Percentiles rank a stretch among this genome's conserved stretches.
phyloP scores from a whole-genome alignment of 2,888 invertebrate species.

The Eristalinus aeneus region DNA sequence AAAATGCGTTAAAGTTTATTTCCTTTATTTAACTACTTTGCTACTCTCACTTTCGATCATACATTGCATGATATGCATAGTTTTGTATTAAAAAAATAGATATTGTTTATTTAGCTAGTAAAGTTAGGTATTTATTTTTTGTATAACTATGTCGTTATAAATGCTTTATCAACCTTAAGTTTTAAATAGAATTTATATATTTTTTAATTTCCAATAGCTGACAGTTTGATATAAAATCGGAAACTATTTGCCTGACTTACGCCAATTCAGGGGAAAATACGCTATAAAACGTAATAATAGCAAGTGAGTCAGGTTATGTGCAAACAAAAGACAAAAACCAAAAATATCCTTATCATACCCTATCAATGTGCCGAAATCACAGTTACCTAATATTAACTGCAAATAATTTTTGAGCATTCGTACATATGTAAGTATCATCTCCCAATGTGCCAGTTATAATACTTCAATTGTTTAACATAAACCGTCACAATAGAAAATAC shows the following conservation, averaged over 20 bases:
- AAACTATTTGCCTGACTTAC: too few relatives aligned
- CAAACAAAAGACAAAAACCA: not conserved
- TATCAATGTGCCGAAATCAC: constrained; percentile 60
- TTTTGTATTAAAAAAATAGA: too few relatives aligned
- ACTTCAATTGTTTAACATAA: constrained; percentile 71
- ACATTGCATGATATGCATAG: too few relatives aligned
- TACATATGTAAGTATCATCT: constrained; percentile 1
- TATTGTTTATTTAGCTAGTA: too few relatives aligned
- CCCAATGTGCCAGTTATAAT: constrained; percentile 66
- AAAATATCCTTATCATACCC: constrained; percentile 51
- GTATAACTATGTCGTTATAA: constrained; percentile 3
- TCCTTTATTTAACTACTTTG: too few relatives aligned
- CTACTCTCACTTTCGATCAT: too few relatives aligned
- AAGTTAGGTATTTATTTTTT: too few relatives aligned
- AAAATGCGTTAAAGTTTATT: too few relatives aligned
- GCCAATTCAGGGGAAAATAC: too few relatives aligned
- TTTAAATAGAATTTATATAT: too few relatives aligned
- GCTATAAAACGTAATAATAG: constrained; percentile 1
- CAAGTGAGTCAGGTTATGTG: constrained; percentile 65
- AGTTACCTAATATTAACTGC: constrained; percentile 67
- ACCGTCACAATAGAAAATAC: constrained; percentile 72
- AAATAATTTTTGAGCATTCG: constrained; percentile 60
- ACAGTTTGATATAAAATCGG: too few relatives aligned
- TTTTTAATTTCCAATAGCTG: too few relatives aligned
- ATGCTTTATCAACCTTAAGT: not conserved